Evolutionary conservation across 2,113 vertebrate species (phyloP), one percentile per base, ranked within the genome.

Genomic region (Oncorhynchus keta): DNA sequence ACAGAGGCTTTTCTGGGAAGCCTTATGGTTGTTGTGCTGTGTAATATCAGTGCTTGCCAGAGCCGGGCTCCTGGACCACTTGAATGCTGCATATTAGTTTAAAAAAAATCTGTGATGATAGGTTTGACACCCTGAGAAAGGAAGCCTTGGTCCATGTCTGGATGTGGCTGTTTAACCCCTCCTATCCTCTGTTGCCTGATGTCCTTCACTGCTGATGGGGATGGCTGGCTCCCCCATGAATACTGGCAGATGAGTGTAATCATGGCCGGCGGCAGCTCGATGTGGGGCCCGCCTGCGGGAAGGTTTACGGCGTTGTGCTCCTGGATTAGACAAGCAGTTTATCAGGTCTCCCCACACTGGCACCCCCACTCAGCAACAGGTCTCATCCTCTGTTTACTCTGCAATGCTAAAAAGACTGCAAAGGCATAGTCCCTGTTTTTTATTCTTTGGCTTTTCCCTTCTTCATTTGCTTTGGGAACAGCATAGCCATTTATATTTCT

Each of bases 401-500:
- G 16, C 51, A 18, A 16, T 5, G 51, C 16, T 55, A 55, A 18
- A 14, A 55, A 55, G 14, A 16, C 13, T 51, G 49, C 49, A 51
- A 11, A 51, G 49, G 51, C 16, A 55, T 16, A 16, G 12, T 55
- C 51, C 12, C 3, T 55, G 39, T 55, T 55, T 55, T 55, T 55
- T 18, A 14, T 55, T 14, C 51, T 55, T 55, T 55, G 3, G 1
- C 51, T 18, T 55, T 55, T 55, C 14, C 39, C 39, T 18, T 55
- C 3, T 55, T 55, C 13, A 16, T 55, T 55, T 55, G 51, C 39
- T 45, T 45, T 45, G 9, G 8, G 51, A 55, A 7, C 14, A 55
- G 51, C 14, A 85, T 86, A 87, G 78, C 73, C 82, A 80, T 84
- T 26, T 24, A n/a, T 66, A 68, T 74, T 32, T 84, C 49, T 1